Conservation (phyloP, 2,797 vertebrate species). For the Sebastes trivittatus region DNA sequence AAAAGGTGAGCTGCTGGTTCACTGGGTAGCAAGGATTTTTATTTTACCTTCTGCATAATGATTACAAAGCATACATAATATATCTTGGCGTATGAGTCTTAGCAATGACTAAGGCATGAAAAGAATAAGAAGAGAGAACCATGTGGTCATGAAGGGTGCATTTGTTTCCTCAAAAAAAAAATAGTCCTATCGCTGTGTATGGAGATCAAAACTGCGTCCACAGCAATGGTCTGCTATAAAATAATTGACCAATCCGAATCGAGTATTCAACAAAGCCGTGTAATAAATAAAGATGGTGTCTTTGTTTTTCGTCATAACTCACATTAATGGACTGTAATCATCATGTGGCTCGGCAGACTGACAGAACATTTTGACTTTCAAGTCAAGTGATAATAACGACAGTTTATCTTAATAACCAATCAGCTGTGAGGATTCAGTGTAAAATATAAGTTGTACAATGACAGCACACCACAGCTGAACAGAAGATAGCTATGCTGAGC, state of each 20-base stretch:
- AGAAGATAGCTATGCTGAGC: neutral
- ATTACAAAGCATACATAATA: neutral
- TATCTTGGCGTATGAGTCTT: neutral
- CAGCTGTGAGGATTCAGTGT: neutral
- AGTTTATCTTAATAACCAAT: neutral
- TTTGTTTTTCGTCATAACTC: neutral
- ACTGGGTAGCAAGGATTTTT: neutral
- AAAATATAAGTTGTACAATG: too few relatives aligned
- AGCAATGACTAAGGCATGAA: neutral
- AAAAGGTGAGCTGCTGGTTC: slow-evolving; percentile 72
- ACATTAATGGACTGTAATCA: neutral
- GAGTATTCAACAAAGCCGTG: too few relatives aligned
- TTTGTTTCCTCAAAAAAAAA: neutral
- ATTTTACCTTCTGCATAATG: neutral
- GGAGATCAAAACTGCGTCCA: too few relatives aligned
- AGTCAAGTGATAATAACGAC: neutral
- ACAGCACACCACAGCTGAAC: neutral
- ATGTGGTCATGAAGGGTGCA: neutral
- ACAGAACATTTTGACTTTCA: neutral
- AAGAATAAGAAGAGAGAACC: neutral
- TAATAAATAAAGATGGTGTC: neutral
- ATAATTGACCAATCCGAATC: too few relatives aligned
- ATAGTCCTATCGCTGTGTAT: too few relatives aligned
- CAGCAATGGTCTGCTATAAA: too few relatives aligned
- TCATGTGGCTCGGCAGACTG: neutral